Evolutionary conservation across 2,888 invertebrate genomes (phyloP).

Genomic region (Rhagophthalmus giganteus): DNA sequence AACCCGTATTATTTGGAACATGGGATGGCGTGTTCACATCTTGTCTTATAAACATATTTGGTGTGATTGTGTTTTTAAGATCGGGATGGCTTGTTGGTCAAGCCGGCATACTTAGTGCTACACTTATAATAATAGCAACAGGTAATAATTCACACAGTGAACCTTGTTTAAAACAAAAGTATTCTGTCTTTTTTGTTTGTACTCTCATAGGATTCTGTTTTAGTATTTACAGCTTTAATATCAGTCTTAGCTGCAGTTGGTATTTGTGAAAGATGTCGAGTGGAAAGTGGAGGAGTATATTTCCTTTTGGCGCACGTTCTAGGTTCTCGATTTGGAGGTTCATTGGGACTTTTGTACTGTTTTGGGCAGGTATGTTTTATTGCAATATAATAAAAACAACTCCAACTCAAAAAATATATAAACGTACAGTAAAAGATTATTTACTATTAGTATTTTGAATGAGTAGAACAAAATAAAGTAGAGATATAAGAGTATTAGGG

Average conservation of each 20-base stretch:
- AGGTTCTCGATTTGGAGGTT: conserved; percentile 90
- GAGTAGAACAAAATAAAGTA: no score
- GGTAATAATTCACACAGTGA: conserved; percentile 57
- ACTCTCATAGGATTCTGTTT: no score
- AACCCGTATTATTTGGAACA: conserved; percentile 93
- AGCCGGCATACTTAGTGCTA: conserved; percentile 80
- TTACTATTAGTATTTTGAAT: no score
- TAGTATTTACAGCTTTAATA: conserved; percentile 85
- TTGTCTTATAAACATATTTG: conserved; percentile 95
- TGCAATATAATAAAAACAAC: no score
- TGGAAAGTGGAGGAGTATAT: conserved; percentile 97
- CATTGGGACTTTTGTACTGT: conserved; percentile 90
- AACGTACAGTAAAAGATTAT: no score
- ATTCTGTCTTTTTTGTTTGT: not conserved
- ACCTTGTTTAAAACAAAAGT: not conserved
- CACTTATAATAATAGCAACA: conserved; percentile 79
- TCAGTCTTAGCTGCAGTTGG: conserved; percentile 95
- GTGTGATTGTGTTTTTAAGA: conserved; percentile 94
- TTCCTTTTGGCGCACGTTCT: conserved; percentile 92
- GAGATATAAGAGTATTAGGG: no score
- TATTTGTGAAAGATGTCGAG: conserved; percentile 91
- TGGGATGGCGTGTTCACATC: conserved; percentile 99
- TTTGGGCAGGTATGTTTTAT: conserved; percentile 81
- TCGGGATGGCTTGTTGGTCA: conserved; percentile 98
- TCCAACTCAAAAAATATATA: not conserved